phyloP scores from a whole-genome alignment of 2,797 vertebrate species.

The Odontamblyopus rebecca region DNA sequence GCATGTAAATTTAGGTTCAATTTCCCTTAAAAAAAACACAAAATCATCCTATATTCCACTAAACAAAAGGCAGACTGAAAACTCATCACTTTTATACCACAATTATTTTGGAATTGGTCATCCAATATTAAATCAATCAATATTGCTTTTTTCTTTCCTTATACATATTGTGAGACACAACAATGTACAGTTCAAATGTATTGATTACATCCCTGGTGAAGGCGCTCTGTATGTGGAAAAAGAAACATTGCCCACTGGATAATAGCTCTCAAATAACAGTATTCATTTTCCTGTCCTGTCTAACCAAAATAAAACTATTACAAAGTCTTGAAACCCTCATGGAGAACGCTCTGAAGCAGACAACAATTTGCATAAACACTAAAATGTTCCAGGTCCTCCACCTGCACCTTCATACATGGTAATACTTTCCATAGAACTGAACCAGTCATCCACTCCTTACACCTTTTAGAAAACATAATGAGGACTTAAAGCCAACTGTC shows the following conservation, averaged over 20 bases:
- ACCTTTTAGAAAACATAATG: neutral
- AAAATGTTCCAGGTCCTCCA: constrained; percentile 7
- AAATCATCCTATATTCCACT: constrained; percentile 4
- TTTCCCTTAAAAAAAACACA: neutral
- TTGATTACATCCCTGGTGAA: neutral
- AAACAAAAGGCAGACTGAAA: neutral
- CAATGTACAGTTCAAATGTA: neutral
- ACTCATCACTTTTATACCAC: neutral
- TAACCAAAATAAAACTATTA: neutral
- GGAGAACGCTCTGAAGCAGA: neutral
- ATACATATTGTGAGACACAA: constrained; percentile 10
- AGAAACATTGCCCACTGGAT: neutral
- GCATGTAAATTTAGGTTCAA: constrained; percentile 20
- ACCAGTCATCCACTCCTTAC: neutral
- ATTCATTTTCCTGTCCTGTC: neutral
- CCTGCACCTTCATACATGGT: neutral
- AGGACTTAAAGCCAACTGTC: constrained; percentile 1
- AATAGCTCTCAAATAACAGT: neutral
- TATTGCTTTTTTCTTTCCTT: neutral
- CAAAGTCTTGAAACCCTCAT: neutral
- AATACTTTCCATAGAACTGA: neutral
- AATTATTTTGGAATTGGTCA: constrained; percentile 24
- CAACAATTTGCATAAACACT: constrained; percentile 12
- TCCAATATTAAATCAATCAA: constrained; percentile 25
- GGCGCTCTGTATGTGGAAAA: neutral